Percentiles rank a stretch among this genome's conserved stretches.
Evolutionary conservation across 2,888 invertebrate species (phyloP).

Genomic region (Caenorhabditis panamensis): DNA sequence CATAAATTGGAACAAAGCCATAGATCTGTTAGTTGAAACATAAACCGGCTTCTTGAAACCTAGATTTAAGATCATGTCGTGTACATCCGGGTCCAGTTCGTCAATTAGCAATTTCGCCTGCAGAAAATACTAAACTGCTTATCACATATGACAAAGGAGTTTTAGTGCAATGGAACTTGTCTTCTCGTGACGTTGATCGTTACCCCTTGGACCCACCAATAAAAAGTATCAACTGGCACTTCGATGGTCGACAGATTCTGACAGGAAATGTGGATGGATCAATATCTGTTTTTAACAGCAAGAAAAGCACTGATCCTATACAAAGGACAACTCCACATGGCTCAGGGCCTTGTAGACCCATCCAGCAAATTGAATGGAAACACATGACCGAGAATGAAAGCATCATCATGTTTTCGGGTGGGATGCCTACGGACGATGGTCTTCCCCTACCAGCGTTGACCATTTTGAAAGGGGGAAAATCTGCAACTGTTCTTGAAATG

Average conservation of each 20-base stretch:
- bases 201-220: constrained; percentile 78
- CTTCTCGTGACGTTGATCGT: constrained; percentile 88
- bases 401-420: constrained; percentile 78
- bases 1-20: constrained; percentile 99
- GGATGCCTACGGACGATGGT: constrained; percentile 80
- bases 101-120: constrained; percentile 96
- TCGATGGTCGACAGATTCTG: constrained; percentile 98
- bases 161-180: constrained; percentile 96
- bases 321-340: constrained; percentile 76
- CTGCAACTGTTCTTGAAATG: constrained; percentile 92
- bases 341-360: constrained; percentile 73
- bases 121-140: constrained; percentile 87
- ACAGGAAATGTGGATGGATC: constrained; percentile 95
- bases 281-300: constrained; percentile 92
- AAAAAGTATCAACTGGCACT: constrained; percentile 88
- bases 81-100: constrained; percentile 97
- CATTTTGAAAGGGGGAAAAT: constrained; percentile 75
- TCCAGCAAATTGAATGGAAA: constrained; percentile 77
- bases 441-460: constrained; percentile 83
- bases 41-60: too few relatives aligned
- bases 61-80: constrained; percentile 84
- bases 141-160: constrained; percentile 96
- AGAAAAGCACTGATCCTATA: constrained; percentile 82
- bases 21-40: constrained; percentile 89
- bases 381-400: constrained; percentile 76